Evolutionary conservation across 2,888 invertebrate genomes (phyloP).

Genomic region (Tiliacea citrago): DNA sequence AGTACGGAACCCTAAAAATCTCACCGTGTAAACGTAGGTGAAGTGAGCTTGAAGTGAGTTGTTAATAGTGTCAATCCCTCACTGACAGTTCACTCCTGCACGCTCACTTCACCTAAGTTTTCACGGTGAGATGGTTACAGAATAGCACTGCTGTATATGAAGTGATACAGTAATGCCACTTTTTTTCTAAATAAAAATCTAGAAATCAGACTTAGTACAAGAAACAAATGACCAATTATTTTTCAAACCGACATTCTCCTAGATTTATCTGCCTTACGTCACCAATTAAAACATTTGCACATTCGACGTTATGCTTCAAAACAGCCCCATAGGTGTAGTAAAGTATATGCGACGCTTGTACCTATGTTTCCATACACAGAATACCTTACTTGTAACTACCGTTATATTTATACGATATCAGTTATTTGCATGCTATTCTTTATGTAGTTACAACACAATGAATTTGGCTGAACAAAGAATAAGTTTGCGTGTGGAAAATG

Average conservation of each 20-base stretch:
- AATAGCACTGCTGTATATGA: too few relatives aligned
- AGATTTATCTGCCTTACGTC: not conserved
- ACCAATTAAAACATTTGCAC: conserved; percentile 2
- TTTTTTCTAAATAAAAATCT: not conserved
- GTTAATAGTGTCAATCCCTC: too few relatives aligned
- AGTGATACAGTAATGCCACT: not conserved
- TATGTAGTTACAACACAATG: conserved; percentile 27
- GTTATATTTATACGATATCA: conserved; percentile 35
- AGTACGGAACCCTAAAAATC: too few relatives aligned
- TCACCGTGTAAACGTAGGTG: too few relatives aligned
- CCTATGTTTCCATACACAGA: conserved; percentile 27
- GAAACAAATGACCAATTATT: not conserved
- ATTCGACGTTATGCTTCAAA: not conserved
- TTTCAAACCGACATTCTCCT: not conserved
- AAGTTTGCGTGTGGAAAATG: not conserved
- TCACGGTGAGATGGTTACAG: too few relatives aligned
- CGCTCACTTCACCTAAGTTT: too few relatives aligned
- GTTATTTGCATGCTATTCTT: conserved; percentile 33
- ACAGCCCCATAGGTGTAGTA: not conserved
- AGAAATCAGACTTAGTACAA: not conserved
- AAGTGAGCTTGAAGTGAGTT: too few relatives aligned
- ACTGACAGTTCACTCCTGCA: too few relatives aligned
- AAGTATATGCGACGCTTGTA: conserved; percentile 16
- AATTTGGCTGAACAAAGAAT: conserved; percentile 19
- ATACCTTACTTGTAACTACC: conserved; percentile 13